Evolutionary conservation across 2,888 invertebrate genomes (phyloP).

Genomic region (Esperia sulphurella): DNA sequence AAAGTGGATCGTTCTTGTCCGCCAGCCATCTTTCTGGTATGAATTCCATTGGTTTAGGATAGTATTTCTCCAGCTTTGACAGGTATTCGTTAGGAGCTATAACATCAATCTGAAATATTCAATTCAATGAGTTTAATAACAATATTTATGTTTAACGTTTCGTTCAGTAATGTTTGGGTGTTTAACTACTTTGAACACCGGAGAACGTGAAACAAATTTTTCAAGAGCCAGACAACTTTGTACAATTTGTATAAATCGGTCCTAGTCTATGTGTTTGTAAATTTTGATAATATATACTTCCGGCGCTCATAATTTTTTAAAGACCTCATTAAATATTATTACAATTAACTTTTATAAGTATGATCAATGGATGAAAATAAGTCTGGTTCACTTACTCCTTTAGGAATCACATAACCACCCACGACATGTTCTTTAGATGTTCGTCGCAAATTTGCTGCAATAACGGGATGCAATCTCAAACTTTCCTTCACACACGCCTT

Average conservation of each 20-base stretch:
- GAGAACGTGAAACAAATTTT: too few species aligned
- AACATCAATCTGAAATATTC: slow-evolving; percentile 82
- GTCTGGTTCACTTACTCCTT: slow-evolving; percentile 45
- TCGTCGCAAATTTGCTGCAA: slow-evolving; percentile 54
- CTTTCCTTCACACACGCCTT: slow-evolving; percentile 83
- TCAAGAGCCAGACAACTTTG: too few species aligned
- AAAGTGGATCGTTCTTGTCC: slow-evolving; percentile 60
- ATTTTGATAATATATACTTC: too few species aligned
- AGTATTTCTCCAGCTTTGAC: slow-evolving; percentile 75
- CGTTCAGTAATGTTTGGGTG: too few species aligned
- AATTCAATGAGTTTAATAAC: neutral
- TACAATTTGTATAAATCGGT: too few species aligned
- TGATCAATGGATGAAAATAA: too few species aligned
- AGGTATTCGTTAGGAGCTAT: slow-evolving; percentile 86
- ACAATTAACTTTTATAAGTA: too few species aligned
- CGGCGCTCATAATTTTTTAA: too few species aligned
- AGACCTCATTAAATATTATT: too few species aligned
- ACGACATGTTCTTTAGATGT: slow-evolving; percentile 61
- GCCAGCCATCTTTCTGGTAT: slow-evolving; percentile 85
- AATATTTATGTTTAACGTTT: too few species aligned
- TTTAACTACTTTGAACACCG: too few species aligned
- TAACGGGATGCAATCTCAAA: slow-evolving; percentile 60
- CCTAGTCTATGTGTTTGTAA: too few species aligned
- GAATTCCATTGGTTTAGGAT: slow-evolving; percentile 76
- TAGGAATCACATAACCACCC: slow-evolving; percentile 59